phyloP scores from a whole-genome alignment of 2,888 invertebrate genomes.

The Cylindroiulus punctatus region DNA sequence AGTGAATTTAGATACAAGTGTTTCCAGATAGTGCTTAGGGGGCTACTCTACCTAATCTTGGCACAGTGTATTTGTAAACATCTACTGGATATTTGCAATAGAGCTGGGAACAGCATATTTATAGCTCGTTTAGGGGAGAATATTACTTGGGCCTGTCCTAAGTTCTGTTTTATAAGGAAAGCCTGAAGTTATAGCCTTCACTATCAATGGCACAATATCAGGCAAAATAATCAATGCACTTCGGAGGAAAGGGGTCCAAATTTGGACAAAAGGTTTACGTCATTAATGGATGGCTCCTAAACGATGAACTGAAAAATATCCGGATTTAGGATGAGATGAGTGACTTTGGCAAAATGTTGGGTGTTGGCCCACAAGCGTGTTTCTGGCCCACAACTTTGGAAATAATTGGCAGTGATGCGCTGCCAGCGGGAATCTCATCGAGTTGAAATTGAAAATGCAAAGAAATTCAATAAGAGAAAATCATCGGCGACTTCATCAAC shows the following conservation, averaged over 20 bases:
- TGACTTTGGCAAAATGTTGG: slow-evolving; percentile 35
- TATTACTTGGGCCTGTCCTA: too few species aligned
- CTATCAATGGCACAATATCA: too few species aligned
- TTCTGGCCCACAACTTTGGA: neutral
- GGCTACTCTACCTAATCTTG: too few species aligned
- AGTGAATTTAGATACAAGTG: too few species aligned
- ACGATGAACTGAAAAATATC: neutral
- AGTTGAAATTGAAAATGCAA: neutral
- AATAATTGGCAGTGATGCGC: slow-evolving; percentile 1
- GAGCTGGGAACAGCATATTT: too few species aligned
- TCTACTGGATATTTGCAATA: too few species aligned
- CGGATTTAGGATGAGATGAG: slow-evolving; percentile 2
- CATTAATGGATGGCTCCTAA: neutral
- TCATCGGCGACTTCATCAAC: neutral
- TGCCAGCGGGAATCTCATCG: neutral
- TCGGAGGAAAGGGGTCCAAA: neutral
- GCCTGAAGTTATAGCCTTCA: too few species aligned
- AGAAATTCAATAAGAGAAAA: slow-evolving; percentile 1
- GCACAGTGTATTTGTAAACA: too few species aligned
- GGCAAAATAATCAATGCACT: too few species aligned
- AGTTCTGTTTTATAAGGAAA: too few species aligned
- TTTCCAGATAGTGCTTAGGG: too few species aligned
- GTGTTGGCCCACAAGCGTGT: slow-evolving; percentile 13
- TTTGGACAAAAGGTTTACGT: neutral
- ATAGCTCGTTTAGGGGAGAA: too few species aligned